Evolutionary conservation across 2,113 vertebrate species (phyloP).

Genomic region (Colaptes auratus): DNA sequence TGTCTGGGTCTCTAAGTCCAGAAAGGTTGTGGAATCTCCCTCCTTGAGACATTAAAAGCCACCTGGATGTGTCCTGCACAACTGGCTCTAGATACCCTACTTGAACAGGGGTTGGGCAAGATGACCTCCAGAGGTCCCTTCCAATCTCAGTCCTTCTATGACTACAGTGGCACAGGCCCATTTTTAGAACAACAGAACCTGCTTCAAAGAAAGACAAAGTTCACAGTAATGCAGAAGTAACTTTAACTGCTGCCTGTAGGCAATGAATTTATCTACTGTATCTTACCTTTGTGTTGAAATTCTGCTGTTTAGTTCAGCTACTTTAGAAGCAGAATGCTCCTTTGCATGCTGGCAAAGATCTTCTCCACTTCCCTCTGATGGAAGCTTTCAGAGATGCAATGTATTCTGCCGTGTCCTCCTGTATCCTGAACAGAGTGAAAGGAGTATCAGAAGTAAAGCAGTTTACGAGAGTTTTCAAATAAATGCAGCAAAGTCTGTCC

Average conservation of each 20-base stretch:
- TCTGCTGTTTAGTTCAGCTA: slow-evolving; percentile 84
- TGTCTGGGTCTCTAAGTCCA: neutral
- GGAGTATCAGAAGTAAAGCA: neutral
- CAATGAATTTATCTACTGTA: neutral
- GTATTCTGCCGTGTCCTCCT: slow-evolving; percentile 76
- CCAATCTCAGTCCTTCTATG: neutral
- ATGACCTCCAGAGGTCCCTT: neutral
- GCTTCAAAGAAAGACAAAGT: neutral
- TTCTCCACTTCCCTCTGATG: slow-evolving; percentile 83
- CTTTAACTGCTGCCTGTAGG: neutral
- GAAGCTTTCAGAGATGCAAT: slow-evolving; percentile 79
- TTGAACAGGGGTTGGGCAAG: neutral
- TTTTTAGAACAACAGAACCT: neutral
- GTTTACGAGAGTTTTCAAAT: neutral
- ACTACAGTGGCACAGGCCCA: neutral
- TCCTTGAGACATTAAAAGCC: neutral
- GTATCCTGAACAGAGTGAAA: slow-evolving; percentile 72
- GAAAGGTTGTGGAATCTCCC: neutral
- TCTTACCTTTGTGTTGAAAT: slow-evolving; percentile 86
- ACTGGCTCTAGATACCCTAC: neutral
- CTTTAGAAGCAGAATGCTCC: slow-evolving; percentile 87
- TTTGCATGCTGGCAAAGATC: slow-evolving; percentile 82
- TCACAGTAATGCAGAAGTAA: neutral
- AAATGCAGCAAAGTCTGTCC: neutral
- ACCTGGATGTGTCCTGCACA: neutral